A percentile compares a stretch with the other conserved stretches of the same genome.
phyloP scores from a whole-genome alignment of 2,888 invertebrate genomes.

The Agrochola lychnidis region DNA sequence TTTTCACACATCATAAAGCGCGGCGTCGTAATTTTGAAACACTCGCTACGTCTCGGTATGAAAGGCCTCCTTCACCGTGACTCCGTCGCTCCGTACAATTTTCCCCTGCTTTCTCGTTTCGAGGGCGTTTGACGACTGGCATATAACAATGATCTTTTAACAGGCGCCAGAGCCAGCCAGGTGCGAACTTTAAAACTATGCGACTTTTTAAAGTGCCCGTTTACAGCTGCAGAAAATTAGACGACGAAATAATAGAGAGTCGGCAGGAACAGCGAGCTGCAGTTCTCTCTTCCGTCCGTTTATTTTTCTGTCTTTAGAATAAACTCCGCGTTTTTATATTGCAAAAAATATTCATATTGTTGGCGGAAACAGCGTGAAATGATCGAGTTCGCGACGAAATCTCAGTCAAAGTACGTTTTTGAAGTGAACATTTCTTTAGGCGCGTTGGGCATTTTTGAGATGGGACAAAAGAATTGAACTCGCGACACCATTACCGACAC shows the following conservation, averaged over 20 bases:
- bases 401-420: slow-evolving; percentile 39
- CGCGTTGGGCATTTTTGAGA: no score
- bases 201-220: slow-evolving; percentile 74
- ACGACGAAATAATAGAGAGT: slow-evolving; percentile 71
- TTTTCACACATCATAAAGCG: slow-evolving; percentile 78
- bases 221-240: slow-evolving; percentile 80
- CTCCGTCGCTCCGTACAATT: slow-evolving; percentile 58
- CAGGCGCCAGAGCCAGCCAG: slow-evolving; percentile 72
- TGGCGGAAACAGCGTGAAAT: slow-evolving; percentile 35
- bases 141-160: slow-evolving; percentile 86
- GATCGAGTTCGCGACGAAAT: slow-evolving; percentile 44
- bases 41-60: slow-evolving; percentile 77
- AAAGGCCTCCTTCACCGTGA: slow-evolving; percentile 74
- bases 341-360: slow-evolving; percentile 50
- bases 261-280: slow-evolving; percentile 48
- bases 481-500: no score
- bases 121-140: slow-evolving; percentile 78
- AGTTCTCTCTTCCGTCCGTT: slow-evolving; percentile 28
- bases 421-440: no score
- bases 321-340: slow-evolving; percentile 32
- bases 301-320: slow-evolving; percentile 51
- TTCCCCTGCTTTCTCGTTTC: slow-evolving; percentile 71
- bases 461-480: no score
- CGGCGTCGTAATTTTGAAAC: slow-evolving; percentile 79
- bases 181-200: slow-evolving; percentile 74